A percentile compares a stretch with the other conserved stretches of the same genome.
phyloP scores from a whole-genome alignment of 2,888 invertebrate genomes.

The Dryocosmus kuriphilus region DNA sequence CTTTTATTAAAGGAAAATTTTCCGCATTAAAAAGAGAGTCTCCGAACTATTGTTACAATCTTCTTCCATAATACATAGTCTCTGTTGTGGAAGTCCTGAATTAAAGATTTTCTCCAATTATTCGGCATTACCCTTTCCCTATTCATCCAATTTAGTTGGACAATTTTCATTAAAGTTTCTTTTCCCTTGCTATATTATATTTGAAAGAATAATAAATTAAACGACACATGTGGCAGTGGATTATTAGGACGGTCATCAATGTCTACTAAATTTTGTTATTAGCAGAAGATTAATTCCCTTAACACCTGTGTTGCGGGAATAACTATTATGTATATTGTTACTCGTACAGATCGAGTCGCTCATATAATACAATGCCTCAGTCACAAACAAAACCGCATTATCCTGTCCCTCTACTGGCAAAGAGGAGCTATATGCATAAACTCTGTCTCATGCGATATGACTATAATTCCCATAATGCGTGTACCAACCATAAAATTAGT shows the following conservation, averaged over 20 bases:
- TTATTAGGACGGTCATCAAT: background rate
- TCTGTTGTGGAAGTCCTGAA: background rate
- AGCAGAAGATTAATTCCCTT: slow-evolving; percentile 10
- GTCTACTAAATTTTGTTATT: slow-evolving; percentile 1
- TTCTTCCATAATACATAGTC: slow-evolving; percentile 2
- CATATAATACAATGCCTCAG: slow-evolving; percentile 13
- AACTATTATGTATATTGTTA: slow-evolving; percentile 6
- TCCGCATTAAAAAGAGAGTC: background rate
- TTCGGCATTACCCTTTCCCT: background rate
- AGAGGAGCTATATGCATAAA: slow-evolving; percentile 24
- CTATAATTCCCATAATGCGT: slow-evolving; percentile 21
- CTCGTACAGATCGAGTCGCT: background rate
- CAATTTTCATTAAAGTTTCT: background rate
- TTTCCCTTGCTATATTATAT: background rate
- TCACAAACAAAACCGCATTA: slow-evolving; percentile 14
- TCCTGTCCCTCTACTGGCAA: background rate
- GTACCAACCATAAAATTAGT: slow-evolving; percentile 24
- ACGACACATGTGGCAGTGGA: background rate
- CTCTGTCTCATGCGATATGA: background rate
- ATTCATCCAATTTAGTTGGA: background rate
- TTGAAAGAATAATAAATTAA: background rate
- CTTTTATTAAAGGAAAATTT: background rate
- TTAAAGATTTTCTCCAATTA: background rate
- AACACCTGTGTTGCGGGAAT: slow-evolving; percentile 10
- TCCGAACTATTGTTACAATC: background rate